Evolutionary conservation across 2,797 vertebrate species (phyloP), one percentile per base, ranked within the genome.

Genomic region (Emydoidea blandingii): DNA sequence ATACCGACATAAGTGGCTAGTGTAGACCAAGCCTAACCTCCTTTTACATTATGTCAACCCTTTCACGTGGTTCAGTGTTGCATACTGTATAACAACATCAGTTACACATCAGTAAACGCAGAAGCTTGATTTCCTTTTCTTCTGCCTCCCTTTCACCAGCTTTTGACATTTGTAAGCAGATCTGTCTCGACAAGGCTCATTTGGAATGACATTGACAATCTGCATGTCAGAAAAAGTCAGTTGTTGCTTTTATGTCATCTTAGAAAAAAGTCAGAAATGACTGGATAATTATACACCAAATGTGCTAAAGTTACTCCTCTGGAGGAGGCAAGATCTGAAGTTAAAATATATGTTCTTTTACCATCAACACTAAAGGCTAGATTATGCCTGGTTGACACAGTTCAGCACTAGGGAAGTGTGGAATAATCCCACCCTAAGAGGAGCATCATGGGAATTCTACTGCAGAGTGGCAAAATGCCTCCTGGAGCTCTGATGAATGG

Each of bases 391-490:
- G 41, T 25, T 78, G 74, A 78, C 74, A 49, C 74, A 23, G 12
- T 76, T 29, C 44, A 29, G 19, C 80, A 23, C 12, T 52, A 84
- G 34, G 78, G 50, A 95, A 56, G 86, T 49, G 47, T 52, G 47
- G 91, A 95, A 34, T 19, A 95, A 74, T 12, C 31, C 41, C 91
- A 76, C n/a, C 44, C 54, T 34, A 47, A 9, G 85, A 8, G 62
- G 9, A 95, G 41, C 8, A 96, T 44, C 68, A 41, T 31, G 76
- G 25, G 29, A 87, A 92, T 74, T 90, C 53, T 85, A 83, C 41
- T 72, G 37, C 44, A 83, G 11, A 25, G 18, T 88, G 31, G 3
- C 79, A 57, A 65, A 47, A 59, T 90, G 57, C 12, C 15, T 85
- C 82, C 78, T 52, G 5, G 21, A 94, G 12, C 21, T 49, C 44